Conservation (phyloP, 2,113 vertebrate genomes). For the Sporophila hypoxantha region DNA sequence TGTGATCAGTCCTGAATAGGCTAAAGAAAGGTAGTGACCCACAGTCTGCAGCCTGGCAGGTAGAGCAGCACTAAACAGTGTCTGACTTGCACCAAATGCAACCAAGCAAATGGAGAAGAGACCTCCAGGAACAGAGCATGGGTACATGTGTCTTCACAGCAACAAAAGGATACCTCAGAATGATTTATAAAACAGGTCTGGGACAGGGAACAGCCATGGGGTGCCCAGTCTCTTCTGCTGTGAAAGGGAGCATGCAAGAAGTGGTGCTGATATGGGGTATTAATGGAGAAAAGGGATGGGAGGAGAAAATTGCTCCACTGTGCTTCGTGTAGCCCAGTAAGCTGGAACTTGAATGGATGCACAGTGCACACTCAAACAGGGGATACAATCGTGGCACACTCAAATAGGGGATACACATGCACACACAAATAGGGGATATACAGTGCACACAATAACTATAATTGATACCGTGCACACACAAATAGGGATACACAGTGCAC, state of each 20-base stretch:
- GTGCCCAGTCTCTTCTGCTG: not conserved
- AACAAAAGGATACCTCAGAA: not conserved
- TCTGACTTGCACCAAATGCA: not conserved
- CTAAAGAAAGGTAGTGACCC: not conserved
- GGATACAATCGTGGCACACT: not conserved
- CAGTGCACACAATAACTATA: no score
- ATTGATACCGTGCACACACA: no score
- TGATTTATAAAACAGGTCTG: not conserved
- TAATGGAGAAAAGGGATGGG: not conserved
- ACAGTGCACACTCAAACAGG: not conserved
- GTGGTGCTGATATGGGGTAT: rapidly evolving
- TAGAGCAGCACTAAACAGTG: not conserved
- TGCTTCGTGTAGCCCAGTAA: not conserved
- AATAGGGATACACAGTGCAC: not conserved
- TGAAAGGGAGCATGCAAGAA: not conserved
- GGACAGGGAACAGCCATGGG: not conserved
- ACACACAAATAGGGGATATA: no score
- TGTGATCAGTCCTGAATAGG: not conserved
- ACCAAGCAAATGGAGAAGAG: not conserved
- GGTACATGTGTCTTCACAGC: rapidly evolving
- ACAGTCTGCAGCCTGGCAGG: not conserved
- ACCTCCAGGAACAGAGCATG: not conserved
- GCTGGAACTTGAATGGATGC: not conserved
- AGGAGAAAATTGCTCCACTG: not conserved
- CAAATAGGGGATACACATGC: not conserved